Evolutionary conservation across 2,888 invertebrate genomes (phyloP).

Genomic region (Pomacea canaliculata): DNA sequence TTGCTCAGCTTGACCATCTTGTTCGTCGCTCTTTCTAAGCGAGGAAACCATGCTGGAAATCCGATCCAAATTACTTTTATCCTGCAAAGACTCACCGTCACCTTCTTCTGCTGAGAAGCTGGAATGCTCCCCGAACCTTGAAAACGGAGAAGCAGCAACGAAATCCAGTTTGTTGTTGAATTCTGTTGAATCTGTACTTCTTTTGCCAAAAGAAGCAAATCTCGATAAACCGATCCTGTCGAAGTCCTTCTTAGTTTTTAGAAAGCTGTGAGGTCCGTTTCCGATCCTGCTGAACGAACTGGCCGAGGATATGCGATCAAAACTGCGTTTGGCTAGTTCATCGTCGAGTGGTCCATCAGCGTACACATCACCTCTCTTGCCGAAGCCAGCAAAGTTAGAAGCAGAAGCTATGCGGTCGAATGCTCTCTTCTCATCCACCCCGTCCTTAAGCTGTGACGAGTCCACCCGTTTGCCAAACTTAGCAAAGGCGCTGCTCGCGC

Average conservation of each 20-base stretch:
- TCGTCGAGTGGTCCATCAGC: neutral
- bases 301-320: neutral
- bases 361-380: neutral
- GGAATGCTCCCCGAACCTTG: neutral
- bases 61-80: constrained; percentile 12
- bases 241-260: too few species aligned
- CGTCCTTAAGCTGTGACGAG: neutral
- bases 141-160: neutral
- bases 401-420: constrained; percentile 10
- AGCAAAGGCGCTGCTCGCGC: constrained; percentile 13
- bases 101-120: neutral
- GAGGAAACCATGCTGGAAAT: constrained; percentile 7
- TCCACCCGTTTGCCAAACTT: constrained; percentile 17
- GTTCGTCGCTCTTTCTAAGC: constrained; percentile 2
- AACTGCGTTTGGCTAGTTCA: neutral
- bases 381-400: constrained; percentile 2
- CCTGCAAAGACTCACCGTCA: neutral
- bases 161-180: constrained; percentile 6
- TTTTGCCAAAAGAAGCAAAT: neutral
- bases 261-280: neutral
- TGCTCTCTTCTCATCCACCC: constrained; percentile 1
- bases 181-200: neutral
- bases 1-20: neutral
- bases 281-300: constrained; percentile 9
- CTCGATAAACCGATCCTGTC: neutral